These are phyloP conservation scores for Gnatocerus cornutus DNA, from an alignment of 2,888 invertebrate genomes.

Conservation along the genomic window DNA sequence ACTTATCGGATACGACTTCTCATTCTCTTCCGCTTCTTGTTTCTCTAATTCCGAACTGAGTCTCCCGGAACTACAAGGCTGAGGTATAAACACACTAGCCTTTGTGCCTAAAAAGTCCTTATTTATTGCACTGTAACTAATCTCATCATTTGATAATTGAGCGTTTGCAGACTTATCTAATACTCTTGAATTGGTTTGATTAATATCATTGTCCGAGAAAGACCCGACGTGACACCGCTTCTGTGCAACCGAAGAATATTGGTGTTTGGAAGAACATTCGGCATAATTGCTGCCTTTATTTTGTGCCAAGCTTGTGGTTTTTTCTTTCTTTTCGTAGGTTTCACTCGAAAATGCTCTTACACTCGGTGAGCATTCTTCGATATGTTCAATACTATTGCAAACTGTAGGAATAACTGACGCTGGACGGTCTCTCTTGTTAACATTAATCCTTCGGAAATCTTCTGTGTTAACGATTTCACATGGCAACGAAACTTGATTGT, in stretches of 20 bases:
- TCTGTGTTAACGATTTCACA: conserved; percentile 1
- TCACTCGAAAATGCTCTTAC: neutral
- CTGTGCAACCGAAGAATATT: neutral
- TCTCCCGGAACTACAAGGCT: conserved; percentile 65
- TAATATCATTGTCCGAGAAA: neutral
- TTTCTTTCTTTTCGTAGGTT: conserved; percentile 37
- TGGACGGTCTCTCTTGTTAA: conserved; percentile 65
- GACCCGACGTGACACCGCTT: neutral
- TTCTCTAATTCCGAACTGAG: conserved; percentile 70
- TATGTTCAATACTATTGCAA: conserved; percentile 53
- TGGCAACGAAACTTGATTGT: conserved; percentile 66
- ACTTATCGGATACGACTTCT: conserved; percentile 67
- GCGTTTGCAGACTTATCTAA: conserved; percentile 4
- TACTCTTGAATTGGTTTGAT: conserved; percentile 1
- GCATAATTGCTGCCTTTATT: conserved; percentile 34
- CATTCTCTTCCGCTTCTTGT: conserved; percentile 75
- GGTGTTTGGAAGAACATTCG: neutral
- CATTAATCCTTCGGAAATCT: conserved; percentile 15
- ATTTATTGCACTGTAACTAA: conserved; percentile 1
- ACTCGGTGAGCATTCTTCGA: conserved; percentile 27
- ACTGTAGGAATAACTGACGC: conserved; percentile 66
- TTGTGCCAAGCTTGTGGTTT: conserved; percentile 48
- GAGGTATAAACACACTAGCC: neutral
- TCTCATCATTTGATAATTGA: neutral
- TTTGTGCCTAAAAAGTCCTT: neutral